phyloP scores from a whole-genome alignment of 2,888 invertebrate species.

The Apamea anceps region DNA sequence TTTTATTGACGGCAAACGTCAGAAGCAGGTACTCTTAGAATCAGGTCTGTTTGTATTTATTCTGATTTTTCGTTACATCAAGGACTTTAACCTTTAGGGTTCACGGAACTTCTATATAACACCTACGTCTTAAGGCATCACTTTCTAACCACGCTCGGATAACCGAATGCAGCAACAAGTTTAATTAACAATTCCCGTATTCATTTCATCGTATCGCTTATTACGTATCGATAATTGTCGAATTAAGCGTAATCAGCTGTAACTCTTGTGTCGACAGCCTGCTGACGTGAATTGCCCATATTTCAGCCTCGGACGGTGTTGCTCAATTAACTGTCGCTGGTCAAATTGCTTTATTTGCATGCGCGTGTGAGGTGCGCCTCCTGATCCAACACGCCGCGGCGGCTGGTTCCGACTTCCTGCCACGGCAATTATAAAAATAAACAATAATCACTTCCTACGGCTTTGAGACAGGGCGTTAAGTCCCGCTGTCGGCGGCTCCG shows the following conservation, averaged over 20 bases:
- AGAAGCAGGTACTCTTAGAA: slow-evolving; percentile 44
- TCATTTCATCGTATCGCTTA: slow-evolving; percentile 45
- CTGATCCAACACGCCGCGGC: slow-evolving; percentile 57
- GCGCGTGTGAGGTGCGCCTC: slow-evolving; percentile 75
- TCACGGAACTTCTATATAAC: slow-evolving; percentile 41
- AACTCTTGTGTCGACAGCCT: slow-evolving; percentile 44
- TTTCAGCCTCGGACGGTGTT: slow-evolving; percentile 69
- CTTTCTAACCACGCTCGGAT: slow-evolving; percentile 50
- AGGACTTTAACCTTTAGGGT: slow-evolving; percentile 71
- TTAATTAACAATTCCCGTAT: slow-evolving; percentile 40
- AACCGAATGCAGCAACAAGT: slow-evolving; percentile 33
- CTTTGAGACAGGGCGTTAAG: slow-evolving; percentile 80
- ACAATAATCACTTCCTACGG: slow-evolving; percentile 89
- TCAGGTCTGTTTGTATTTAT: slow-evolving; percentile 48
- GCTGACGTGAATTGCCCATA: slow-evolving; percentile 71
- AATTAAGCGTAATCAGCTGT: slow-evolving; percentile 67
- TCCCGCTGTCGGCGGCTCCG: slow-evolving; percentile 74
- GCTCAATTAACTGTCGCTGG: slow-evolving; percentile 74
- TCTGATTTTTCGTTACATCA: slow-evolving; percentile 65
- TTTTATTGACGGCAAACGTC: slow-evolving; percentile 40
- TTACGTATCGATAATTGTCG: slow-evolving; percentile 64
- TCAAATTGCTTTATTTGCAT: slow-evolving; percentile 84
- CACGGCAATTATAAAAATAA: slow-evolving; percentile 87
- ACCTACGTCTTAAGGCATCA: slow-evolving; percentile 44
- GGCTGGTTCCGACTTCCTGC: slow-evolving; percentile 81